These are phyloP conservation scores for Clanis bilineata DNA, from an alignment of 2,888 invertebrate species.

Conservation along the genomic window DNA sequence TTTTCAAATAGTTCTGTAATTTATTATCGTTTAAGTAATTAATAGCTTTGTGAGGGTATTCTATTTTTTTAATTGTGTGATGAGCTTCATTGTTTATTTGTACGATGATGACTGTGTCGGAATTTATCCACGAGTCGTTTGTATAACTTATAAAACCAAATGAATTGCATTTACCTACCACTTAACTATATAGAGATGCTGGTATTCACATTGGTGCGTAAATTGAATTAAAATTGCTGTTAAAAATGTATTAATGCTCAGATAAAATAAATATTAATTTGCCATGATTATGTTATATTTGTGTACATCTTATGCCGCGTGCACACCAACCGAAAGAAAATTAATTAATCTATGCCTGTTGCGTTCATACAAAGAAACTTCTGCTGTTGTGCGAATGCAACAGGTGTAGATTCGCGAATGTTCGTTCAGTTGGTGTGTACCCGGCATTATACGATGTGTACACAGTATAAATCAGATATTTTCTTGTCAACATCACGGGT, in stretches of 20 bases:
- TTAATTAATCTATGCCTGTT: too few relatives aligned
- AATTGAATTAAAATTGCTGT: not conserved
- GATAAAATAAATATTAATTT: not conserved
- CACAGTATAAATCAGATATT: not conserved
- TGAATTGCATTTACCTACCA: slow-evolving; percentile 14
- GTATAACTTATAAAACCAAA: not conserved
- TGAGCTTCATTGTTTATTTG: not conserved
- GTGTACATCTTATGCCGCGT: too few relatives aligned
- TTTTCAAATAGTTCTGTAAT: slow-evolving; percentile 23
- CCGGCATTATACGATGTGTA: too few relatives aligned
- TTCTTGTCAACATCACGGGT: not conserved
- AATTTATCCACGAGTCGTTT: not conserved
- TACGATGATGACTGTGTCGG: not conserved
- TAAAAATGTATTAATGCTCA: not conserved
- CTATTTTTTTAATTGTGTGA: not conserved
- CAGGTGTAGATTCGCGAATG: too few relatives aligned
- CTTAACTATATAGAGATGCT: not conserved
- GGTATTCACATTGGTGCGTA: not conserved
- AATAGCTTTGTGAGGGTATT: slow-evolving; percentile 17
- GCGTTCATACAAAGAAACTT: too few relatives aligned
- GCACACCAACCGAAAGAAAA: too few relatives aligned
- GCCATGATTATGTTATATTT: too few relatives aligned
- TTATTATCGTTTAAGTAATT: slow-evolving; percentile 15
- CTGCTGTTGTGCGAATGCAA: too few relatives aligned
- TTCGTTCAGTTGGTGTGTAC: too few relatives aligned